phyloP scores from a whole-genome alignment of 2,888 invertebrate genomes.

The Leptothorax acervorum region DNA sequence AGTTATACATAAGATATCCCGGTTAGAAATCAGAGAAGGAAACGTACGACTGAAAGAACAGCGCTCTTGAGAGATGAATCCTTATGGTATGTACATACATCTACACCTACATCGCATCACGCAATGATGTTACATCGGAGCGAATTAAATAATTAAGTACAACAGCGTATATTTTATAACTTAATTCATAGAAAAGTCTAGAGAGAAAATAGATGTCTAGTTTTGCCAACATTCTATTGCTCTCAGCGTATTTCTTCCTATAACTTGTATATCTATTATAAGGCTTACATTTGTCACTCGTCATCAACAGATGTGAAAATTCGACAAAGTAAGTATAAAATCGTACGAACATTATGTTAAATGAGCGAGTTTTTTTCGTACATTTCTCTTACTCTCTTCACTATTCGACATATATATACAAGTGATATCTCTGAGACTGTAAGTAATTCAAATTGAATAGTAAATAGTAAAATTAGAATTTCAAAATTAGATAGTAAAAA shows the following conservation, averaged over 20 bases:
- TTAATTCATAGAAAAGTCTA: constrained; percentile 66
- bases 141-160: constrained; percentile 74
- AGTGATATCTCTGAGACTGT: not conserved
- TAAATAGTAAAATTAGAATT: constrained; percentile 21
- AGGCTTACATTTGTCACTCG: constrained; percentile 24
- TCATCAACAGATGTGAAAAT: constrained; percentile 18
- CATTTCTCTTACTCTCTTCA: not conserved
- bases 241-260: constrained; percentile 28
- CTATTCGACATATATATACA: not conserved
- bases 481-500: constrained; percentile 14
- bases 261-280: constrained; percentile 32
- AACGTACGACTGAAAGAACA: constrained; percentile 7
- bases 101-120: constrained; percentile 61
- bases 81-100: constrained; percentile 63
- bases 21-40: constrained; percentile 17
- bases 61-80: not conserved
- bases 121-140: constrained; percentile 58
- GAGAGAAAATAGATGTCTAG: constrained; percentile 63
- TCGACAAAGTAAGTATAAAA: constrained; percentile 60
- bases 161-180: constrained; percentile 51
- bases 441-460: constrained; percentile 5
- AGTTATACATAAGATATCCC: constrained; percentile 13
- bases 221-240: constrained; percentile 53
- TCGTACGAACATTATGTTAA: constrained; percentile 45
- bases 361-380: constrained; percentile 31